Evolutionary conservation across 2,888 invertebrate genomes (phyloP).

Genomic region (Drosophila mulleri): DNA sequence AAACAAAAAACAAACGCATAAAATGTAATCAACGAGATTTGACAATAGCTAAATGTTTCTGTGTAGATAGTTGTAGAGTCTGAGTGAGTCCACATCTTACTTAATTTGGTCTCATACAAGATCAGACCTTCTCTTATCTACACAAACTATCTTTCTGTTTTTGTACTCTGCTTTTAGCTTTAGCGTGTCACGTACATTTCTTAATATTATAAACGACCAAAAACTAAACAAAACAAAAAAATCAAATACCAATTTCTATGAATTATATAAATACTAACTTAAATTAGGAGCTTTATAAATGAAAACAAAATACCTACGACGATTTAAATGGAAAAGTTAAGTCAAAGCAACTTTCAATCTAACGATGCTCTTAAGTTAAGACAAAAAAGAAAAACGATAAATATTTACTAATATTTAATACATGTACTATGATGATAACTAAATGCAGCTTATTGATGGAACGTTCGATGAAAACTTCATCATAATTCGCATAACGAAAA

Average conservation of each 20-base stretch:
- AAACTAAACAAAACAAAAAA: slow-evolving; percentile 41
- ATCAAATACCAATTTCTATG: slow-evolving; percentile 27
- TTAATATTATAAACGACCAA: slow-evolving; percentile 64
- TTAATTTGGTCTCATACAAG: neutral
- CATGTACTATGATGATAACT: slow-evolving; percentile 36
- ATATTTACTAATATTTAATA: slow-evolving; percentile 47
- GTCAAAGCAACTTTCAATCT: slow-evolving; percentile 23
- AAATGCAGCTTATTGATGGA: slow-evolving; percentile 46
- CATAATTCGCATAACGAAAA: slow-evolving; percentile 41
- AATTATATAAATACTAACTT: slow-evolving; percentile 58
- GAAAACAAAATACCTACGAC: slow-evolving; percentile 28
- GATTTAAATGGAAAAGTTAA: slow-evolving; percentile 34
- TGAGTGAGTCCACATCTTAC: slow-evolving; percentile 7
- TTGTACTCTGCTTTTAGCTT: slow-evolving; percentile 54
- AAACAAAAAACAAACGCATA: slow-evolving; percentile 22
- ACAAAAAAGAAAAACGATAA: slow-evolving; percentile 39
- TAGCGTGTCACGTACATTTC: slow-evolving; percentile 50
- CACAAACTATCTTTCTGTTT: slow-evolving; percentile 48
- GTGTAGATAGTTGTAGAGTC: slow-evolving; percentile 17
- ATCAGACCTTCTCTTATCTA: slow-evolving; percentile 21
- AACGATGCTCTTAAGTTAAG: slow-evolving; percentile 68
- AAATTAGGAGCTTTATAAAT: slow-evolving; percentile 40
- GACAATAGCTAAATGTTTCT: slow-evolving; percentile 55
- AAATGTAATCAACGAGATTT: slow-evolving; percentile 34
- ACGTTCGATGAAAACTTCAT: slow-evolving; percentile 20